Percentiles rank a stretch among this genome's conserved stretches.
These are phyloP conservation scores for Keiferia lycopersicella DNA, from an alignment of 2,888 invertebrate species.

Conservation along the genomic window DNA sequence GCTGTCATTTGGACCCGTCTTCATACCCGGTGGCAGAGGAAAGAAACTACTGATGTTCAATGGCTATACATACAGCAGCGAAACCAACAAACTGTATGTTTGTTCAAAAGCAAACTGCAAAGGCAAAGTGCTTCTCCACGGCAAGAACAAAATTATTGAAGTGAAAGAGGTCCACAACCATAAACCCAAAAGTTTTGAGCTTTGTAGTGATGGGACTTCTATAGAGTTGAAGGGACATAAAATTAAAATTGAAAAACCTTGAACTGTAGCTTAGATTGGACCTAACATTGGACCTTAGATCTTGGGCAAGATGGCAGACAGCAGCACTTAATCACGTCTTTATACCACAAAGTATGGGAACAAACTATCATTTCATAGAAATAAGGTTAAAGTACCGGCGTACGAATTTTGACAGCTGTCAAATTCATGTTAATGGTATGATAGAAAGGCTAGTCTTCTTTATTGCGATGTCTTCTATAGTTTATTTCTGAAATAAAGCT, in stretches of 20 bases:
- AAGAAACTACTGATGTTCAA: conserved; percentile 28
- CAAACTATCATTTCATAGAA: no score
- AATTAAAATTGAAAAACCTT: neutral
- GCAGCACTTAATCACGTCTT: no score
- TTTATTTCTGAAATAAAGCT: no score
- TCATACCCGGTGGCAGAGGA: conserved; percentile 29
- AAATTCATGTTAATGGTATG: no score
- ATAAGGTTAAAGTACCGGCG: no score
- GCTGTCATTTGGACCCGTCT: conserved; percentile 5
- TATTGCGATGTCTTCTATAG: no score
- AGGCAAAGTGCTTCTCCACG: neutral
- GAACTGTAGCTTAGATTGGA: no score
- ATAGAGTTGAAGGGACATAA: conserved; percentile 1
- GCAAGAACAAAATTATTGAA: conserved; percentile 5
- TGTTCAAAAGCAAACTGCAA: conserved; percentile 13
- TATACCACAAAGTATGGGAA: no score
- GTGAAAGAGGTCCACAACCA: conserved; percentile 13
- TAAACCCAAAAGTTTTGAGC: neutral
- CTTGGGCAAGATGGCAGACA: no score
- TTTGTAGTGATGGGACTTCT: neutral
- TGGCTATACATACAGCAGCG: conserved; percentile 26
- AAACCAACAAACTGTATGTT: neutral
- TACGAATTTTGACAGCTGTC: no score
- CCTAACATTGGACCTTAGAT: no score
- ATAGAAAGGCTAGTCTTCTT: no score